Percentiles rank a stretch among this genome's conserved stretches.
Conservation (phyloP, 2,797 vertebrate genomes). For the Chelidonichthys spinosus region DNA sequence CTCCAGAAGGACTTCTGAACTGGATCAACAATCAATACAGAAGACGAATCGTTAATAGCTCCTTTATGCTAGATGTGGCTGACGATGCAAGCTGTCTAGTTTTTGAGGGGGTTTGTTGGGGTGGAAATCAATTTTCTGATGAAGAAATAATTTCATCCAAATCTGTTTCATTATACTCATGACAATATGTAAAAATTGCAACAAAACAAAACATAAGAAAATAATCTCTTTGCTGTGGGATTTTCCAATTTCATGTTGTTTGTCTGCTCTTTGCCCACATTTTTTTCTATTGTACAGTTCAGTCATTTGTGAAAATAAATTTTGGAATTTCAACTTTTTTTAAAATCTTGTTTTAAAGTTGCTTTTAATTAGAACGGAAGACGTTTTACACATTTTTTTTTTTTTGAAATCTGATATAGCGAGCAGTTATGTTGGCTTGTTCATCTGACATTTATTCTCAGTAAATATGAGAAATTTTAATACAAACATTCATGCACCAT, state of each 20-base stretch:
- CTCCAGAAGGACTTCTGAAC: conserved; percentile 85
- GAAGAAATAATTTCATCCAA: background rate
- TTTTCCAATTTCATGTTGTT: conserved; percentile 18
- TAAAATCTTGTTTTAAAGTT: conserved; percentile 6
- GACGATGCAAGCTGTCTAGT: background rate
- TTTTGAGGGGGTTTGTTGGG: background rate
- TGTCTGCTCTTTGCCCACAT: conserved; percentile 7
- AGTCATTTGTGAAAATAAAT: conserved; percentile 59
- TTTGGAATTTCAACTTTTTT: conserved; percentile 25
- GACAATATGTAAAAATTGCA: no score
- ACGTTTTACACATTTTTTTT: background rate
- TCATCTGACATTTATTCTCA: background rate
- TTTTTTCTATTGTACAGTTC: conserved; percentile 33
- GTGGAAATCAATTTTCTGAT: background rate
- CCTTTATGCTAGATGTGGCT: background rate
- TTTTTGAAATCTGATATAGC: background rate
- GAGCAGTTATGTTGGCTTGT: background rate
- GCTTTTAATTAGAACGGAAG: background rate
- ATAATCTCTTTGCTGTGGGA: background rate
- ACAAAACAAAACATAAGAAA: conserved; percentile 3
- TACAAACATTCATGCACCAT: no score
- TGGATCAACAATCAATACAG: conserved; percentile 3
- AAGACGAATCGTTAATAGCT: background rate
- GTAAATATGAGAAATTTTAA: background rate
- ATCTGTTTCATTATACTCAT: no score